A percentile compares a stretch with the other conserved stretches of the same genome.
Evolutionary conservation across 2,113 vertebrate genomes (phyloP).

Genomic region (Steatornis caripensis): DNA sequence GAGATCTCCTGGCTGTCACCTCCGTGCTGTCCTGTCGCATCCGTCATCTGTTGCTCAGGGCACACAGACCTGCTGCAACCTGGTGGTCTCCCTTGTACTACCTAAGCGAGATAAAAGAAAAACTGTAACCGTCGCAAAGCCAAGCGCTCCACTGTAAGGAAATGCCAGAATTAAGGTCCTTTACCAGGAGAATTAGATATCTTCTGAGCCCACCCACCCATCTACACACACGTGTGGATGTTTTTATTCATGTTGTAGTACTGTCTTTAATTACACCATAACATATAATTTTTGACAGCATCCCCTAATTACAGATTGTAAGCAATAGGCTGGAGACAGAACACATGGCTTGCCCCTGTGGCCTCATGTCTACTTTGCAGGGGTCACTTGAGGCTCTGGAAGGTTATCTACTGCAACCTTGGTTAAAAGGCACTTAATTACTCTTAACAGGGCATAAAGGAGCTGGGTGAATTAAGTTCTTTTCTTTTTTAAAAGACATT

Average conservation of each 20-base stretch:
- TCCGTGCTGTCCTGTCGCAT: rapidly evolving
- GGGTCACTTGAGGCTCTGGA: background rate
- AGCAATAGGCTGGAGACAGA: background rate
- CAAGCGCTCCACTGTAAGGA: background rate
- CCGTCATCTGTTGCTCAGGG: background rate
- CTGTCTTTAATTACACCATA: background rate
- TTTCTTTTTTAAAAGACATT: slow-evolving; percentile 31
- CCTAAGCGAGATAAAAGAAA: background rate
- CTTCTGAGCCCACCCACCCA: background rate
- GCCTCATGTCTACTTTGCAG: background rate
- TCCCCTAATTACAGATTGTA: background rate
- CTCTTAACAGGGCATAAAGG: background rate
- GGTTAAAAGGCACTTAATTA: background rate
- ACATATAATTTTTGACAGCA: background rate
- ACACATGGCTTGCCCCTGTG: rapidly evolving
- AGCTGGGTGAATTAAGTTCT: background rate
- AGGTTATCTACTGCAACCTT: background rate
- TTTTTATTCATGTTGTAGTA: background rate
- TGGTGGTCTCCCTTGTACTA: background rate
- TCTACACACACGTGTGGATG: background rate
- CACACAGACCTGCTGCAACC: background rate
- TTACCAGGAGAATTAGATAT: background rate
- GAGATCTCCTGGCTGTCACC: background rate
- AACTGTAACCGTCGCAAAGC: background rate
- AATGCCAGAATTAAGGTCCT: background rate